A percentile compares a stretch with the other conserved stretches of the same genome.
These are phyloP conservation scores for Calameuta pallipes DNA, from an alignment of 2,888 invertebrate genomes.

Conservation along the genomic window DNA sequence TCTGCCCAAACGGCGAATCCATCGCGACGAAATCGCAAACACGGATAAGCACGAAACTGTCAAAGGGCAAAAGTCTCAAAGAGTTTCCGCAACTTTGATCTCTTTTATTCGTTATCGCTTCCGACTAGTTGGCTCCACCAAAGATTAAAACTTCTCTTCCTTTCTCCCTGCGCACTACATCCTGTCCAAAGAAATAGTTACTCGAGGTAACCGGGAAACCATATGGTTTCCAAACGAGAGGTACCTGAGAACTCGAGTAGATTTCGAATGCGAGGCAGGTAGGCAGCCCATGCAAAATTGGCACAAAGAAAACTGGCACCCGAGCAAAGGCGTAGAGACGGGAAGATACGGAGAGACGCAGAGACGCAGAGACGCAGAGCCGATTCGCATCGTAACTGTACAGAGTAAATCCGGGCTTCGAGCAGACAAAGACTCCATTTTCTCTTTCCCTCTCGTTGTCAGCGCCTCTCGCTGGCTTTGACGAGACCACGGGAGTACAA, in stretches of 20 bases:
- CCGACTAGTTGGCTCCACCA: neutral
- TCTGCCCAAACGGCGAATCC: neutral
- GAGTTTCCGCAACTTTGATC: neutral
- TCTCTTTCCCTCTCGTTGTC: conserved; percentile 23
- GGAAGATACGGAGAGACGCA: conserved; percentile 16
- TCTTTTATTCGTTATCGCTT: neutral
- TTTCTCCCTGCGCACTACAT: neutral
- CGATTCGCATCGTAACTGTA: conserved; percentile 22
- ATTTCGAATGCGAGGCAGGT: conserved; percentile 31
- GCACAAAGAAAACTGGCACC: conserved; percentile 35
- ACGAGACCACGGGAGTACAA: no score
- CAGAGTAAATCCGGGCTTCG: conserved; percentile 20
- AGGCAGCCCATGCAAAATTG: conserved; percentile 47
- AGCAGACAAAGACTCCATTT: conserved; percentile 33
- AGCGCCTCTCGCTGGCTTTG: conserved; percentile 12
- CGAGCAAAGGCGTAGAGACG: conserved; percentile 6
- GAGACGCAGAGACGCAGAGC: conserved; percentile 10
- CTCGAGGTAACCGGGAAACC: neutral
- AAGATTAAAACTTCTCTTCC: neutral
- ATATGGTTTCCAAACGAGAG: neutral
- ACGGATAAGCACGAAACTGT: neutral
- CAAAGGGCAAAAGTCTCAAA: neutral
- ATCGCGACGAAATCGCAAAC: neutral
- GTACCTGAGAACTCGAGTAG: neutral
- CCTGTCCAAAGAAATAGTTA: neutral